phyloP scores from a whole-genome alignment of 1,140 invertebrate species.

The Drosophila pseudoananassae region DNA sequence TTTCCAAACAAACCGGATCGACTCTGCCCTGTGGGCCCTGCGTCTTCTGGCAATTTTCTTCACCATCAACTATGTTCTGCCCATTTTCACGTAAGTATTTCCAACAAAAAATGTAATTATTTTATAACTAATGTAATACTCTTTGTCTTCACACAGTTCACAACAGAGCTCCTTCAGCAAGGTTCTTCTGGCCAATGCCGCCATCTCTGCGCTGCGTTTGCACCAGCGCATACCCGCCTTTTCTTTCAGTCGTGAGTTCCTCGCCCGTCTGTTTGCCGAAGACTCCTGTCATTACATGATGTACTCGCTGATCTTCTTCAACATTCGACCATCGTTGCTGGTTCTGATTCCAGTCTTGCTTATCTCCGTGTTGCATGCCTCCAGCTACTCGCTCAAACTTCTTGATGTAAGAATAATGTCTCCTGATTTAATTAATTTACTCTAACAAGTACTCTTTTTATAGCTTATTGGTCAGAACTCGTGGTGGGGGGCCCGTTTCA shows the following conservation, averaged over 20 bases:
- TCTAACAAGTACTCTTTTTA: slow-evolving; percentile 6
- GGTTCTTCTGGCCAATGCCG: slow-evolving; percentile 95
- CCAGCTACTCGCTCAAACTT: slow-evolving; percentile 94
- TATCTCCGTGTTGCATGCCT: slow-evolving; percentile 95
- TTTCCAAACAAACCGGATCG: slow-evolving; percentile 92
- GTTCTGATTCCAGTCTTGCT: slow-evolving; percentile 94
- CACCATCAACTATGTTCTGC: slow-evolving; percentile 93
- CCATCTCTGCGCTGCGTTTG: slow-evolving; percentile 95
- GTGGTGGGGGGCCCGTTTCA: slow-evolving; percentile 93
- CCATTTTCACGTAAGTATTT: slow-evolving; percentile 91
- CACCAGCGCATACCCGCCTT: slow-evolving; percentile 96
- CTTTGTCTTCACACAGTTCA: slow-evolving; percentile 86
- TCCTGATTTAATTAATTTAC: neutral
- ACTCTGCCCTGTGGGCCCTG: slow-evolving; percentile 92
- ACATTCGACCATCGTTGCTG: slow-evolving; percentile 93
- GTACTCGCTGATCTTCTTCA: slow-evolving; percentile 97
- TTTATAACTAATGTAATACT: slow-evolving; percentile 7
- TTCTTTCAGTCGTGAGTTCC: slow-evolving; percentile 91
- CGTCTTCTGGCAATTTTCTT: slow-evolving; percentile 92
- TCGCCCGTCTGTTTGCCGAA: slow-evolving; percentile 91
- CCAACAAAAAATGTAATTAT: neutral
- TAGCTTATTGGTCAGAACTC: slow-evolving; percentile 94
- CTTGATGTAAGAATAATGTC: slow-evolving; percentile 92
- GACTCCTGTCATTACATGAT: slow-evolving; percentile 98
- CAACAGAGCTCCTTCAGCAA: slow-evolving; percentile 95